Conservation (phyloP, 2,888 invertebrate species). For the Brenthis ino region DNA sequence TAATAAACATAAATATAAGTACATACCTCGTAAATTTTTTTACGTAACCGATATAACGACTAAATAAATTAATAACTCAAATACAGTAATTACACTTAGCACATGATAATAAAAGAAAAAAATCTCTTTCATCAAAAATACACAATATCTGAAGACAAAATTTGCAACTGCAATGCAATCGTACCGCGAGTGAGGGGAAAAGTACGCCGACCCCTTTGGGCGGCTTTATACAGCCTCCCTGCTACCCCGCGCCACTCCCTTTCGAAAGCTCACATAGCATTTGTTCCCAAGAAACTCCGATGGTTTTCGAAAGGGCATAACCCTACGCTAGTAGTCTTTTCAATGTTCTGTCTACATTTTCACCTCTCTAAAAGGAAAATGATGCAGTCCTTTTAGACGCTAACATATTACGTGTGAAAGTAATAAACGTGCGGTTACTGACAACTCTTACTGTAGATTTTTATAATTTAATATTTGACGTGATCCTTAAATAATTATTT, state of each 20-base stretch:
- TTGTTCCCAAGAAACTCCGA: conserved; percentile 51
- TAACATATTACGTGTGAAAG: background rate
- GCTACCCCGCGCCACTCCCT: conserved; percentile 48
- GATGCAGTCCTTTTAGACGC: conserved; percentile 4
- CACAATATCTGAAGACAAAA: conserved; percentile 39
- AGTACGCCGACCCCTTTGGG: conserved; percentile 49
- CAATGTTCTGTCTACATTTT: conserved; percentile 20
- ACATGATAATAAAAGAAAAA: conserved; percentile 1
- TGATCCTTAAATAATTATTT: too few relatives aligned
- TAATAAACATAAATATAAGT: too few relatives aligned
- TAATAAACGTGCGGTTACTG: background rate
- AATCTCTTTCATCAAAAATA: conserved; percentile 25
- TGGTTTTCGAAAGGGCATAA: conserved; percentile 43
- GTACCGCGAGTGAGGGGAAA: conserved; percentile 50
- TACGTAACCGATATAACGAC: too few relatives aligned
- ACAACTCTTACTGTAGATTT: too few relatives aligned
- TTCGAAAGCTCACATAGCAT: conserved; percentile 45
- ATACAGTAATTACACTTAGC: background rate
- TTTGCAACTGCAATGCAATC: conserved; percentile 51
- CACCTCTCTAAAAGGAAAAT: conserved; percentile 12
- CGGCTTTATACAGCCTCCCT: conserved; percentile 51
- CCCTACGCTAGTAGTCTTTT: conserved; percentile 26
- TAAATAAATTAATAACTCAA: too few relatives aligned
- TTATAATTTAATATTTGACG: too few relatives aligned
- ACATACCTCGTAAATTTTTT: too few relatives aligned